A percentile compares a stretch with the other conserved stretches of the same genome.
Conservation (phyloP, 2,888 invertebrate genomes). For the Eupithecia exiguata region DNA sequence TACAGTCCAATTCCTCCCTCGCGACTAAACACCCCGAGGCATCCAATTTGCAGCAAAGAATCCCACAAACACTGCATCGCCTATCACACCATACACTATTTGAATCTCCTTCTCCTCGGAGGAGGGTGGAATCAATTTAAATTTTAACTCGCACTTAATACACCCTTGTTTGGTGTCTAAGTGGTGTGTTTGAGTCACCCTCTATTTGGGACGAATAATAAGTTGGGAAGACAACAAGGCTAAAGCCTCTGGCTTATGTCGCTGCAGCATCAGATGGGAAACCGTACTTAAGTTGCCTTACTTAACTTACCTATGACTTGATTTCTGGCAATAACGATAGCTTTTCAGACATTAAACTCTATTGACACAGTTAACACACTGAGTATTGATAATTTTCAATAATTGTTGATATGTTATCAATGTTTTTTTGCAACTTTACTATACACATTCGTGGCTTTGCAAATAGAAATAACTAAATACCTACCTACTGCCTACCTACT, state of each 20-base stretch:
- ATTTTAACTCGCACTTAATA: slow-evolving; percentile 84
- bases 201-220: slow-evolving; percentile 79
- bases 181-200: slow-evolving; percentile 83
- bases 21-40: slow-evolving; percentile 77
- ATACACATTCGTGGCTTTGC: not conserved
- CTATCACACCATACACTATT: slow-evolving; percentile 69
- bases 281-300: too few species aligned
- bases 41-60: slow-evolving; percentile 82
- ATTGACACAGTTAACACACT: not conserved
- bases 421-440: not conserved
- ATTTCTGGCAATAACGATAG: not conserved
- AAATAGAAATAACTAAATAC: not conserved
- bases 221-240: slow-evolving; percentile 74
- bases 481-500: not conserved
- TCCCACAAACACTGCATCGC: slow-evolving; percentile 74
- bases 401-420: too few species aligned
- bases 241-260: slow-evolving; percentile 22
- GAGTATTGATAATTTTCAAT: too few species aligned
- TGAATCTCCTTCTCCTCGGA: slow-evolving; percentile 71
- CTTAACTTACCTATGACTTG: not conserved
- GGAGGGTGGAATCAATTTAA: slow-evolving; percentile 83
- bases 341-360: not conserved
- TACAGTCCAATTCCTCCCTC: slow-evolving; percentile 57
- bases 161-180: slow-evolving; percentile 84
- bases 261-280: slow-evolving; percentile 21